Evolutionary conservation across 2,113 vertebrate genomes (phyloP).

Genomic region (Nesospiza acunhae): DNA sequence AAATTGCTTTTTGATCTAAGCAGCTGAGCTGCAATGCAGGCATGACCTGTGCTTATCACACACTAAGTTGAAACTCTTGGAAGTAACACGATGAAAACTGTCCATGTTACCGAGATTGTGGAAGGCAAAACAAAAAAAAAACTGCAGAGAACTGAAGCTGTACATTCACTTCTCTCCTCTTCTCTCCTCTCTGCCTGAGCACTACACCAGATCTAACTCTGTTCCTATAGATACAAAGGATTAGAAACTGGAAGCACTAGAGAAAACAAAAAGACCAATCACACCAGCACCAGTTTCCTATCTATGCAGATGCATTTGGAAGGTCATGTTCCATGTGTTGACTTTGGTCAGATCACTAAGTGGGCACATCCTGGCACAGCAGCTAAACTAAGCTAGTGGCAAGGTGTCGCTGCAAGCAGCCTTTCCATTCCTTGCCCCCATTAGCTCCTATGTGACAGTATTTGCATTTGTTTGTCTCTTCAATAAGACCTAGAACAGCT

Average conservation of each 20-base stretch:
- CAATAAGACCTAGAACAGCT: neutral
- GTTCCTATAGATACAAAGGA: slow-evolving; percentile 28
- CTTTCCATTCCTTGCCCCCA: neutral
- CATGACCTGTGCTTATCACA: neutral
- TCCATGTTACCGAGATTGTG: neutral
- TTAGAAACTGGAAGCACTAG: neutral
- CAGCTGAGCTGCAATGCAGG: neutral
- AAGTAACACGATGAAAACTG: neutral
- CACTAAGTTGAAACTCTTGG: neutral
- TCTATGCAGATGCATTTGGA: neutral
- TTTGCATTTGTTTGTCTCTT: neutral
- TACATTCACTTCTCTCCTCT: neutral
- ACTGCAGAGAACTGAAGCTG: neutral
- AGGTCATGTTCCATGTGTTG: neutral
- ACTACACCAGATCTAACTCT: neutral
- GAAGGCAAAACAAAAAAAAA: neutral
- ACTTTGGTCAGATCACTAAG: neutral
- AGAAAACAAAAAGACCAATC: neutral
- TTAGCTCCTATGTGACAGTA: neutral
- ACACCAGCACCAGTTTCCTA: neutral
- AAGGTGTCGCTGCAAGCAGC: neutral
- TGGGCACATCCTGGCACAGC: neutral
- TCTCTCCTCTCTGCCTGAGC: neutral
- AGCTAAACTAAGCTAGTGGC: neutral
- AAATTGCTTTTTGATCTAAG: neutral